These are phyloP conservation scores for Prenolepis imparis DNA, from an alignment of 2,888 invertebrate genomes.

Conservation along the genomic window DNA sequence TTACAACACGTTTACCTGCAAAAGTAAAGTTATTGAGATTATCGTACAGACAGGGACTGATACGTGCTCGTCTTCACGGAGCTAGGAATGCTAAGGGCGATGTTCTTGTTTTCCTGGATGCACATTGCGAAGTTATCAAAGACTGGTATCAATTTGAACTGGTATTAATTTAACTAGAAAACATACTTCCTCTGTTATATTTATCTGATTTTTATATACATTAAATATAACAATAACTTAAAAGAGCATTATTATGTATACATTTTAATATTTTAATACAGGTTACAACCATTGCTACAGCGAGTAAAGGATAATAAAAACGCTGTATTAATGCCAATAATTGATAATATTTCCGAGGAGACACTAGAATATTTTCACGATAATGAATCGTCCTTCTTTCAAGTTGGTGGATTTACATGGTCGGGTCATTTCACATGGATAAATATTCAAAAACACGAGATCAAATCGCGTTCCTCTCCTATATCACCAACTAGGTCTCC, in stretches of 20 bases:
- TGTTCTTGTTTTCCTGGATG: constrained; percentile 95
- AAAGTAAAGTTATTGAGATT: constrained; percentile 92
- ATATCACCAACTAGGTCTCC: constrained; percentile 93
- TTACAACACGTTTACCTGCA: constrained; percentile 90
- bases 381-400: constrained; percentile 84
- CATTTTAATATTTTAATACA: constrained; percentile 63
- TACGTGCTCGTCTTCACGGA: constrained; percentile 95
- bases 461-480: constrained; percentile 88
- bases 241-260: not conserved
- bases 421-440: constrained; percentile 98
- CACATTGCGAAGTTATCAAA: constrained; percentile 94
- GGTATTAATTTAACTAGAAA: constrained; percentile 21
- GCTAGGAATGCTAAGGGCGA: constrained; percentile 94
- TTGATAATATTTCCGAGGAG: constrained; percentile 96
- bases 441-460: constrained; percentile 90
- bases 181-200: not conserved
- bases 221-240: constrained; percentile 17
- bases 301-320: constrained; percentile 93
- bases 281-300: constrained; percentile 95
- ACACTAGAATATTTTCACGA: constrained; percentile 90
- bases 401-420: constrained; percentile 95
- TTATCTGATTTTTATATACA: not conserved
- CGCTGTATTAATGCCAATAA: constrained; percentile 96
- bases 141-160: constrained; percentile 88
- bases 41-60: constrained; percentile 93